Evolutionary conservation across 2,797 vertebrate genomes (phyloP).

Genomic region (Phylloscopus collybita): DNA sequence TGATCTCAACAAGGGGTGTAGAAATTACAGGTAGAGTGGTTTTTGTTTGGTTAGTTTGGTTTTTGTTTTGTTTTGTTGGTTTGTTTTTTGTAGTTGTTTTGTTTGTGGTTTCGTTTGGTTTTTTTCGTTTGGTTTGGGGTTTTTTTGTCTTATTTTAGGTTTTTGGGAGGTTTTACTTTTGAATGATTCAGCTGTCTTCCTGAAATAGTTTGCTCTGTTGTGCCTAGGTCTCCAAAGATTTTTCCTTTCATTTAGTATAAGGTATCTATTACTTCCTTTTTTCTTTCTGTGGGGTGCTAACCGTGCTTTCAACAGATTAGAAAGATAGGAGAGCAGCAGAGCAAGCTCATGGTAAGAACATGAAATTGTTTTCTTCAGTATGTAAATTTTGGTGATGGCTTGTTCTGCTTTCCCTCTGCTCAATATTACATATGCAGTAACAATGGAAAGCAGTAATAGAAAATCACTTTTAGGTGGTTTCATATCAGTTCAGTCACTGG

Average conservation of each 20-base stretch:
- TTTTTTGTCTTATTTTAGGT: background rate
- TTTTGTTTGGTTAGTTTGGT: background rate
- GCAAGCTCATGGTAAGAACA: background rate
- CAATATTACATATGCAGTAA: background rate
- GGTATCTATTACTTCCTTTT: background rate
- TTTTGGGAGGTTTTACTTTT: background rate
- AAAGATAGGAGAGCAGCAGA: background rate
- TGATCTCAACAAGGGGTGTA: background rate
- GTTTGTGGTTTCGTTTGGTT: background rate
- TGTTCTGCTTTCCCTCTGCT: background rate
- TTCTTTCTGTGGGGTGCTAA: background rate
- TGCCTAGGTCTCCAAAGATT: background rate
- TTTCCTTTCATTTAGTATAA: background rate
- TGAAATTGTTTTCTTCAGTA: background rate
- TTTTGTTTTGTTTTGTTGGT: background rate
- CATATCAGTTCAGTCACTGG: background rate
- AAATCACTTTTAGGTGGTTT: background rate
- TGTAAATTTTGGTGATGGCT: background rate
- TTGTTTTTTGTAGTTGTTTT: no score
- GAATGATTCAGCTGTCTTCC: background rate
- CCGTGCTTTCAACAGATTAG: background rate
- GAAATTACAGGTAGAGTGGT: background rate
- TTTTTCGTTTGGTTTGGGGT: background rate
- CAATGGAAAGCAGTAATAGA: background rate
- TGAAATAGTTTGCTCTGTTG: background rate